Evolutionary conservation across 2,113 vertebrate species (phyloP).

Genomic region (Notarius quadriscutis): DNA sequence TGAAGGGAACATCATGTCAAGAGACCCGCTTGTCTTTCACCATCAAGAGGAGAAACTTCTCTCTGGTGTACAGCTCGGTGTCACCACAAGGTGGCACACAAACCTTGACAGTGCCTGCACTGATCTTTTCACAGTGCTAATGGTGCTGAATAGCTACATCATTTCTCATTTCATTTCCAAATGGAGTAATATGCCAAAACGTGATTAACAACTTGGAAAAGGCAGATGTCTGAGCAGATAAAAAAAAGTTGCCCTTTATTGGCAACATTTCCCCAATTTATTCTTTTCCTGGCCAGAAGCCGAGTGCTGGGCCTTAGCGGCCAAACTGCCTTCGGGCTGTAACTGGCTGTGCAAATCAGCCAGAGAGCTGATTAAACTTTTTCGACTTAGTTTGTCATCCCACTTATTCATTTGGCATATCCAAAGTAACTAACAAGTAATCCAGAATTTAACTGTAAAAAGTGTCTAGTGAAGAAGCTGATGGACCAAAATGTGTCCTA

Average conservation of each 20-base stretch:
- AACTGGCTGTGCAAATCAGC: conserved; percentile 12
- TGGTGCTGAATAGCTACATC: not conserved
- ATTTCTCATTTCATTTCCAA: conserved; percentile 14
- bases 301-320: not conserved
- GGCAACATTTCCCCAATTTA: conserved; percentile 6
- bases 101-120: not conserved
- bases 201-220: conserved; percentile 9
- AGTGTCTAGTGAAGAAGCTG: not conserved
- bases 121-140: conserved; percentile 11
- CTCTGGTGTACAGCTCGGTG: not conserved
- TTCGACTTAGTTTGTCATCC: not conserved
- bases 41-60: not conserved
- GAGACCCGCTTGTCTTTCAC: not conserved
- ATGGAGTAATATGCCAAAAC: conserved; percentile 10
- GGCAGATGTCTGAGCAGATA: not conserved
- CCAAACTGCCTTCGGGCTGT: conserved; percentile 5
- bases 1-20: conserved; percentile 10
- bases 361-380: not conserved
- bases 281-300: conserved; percentile 27
- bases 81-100: conserved; percentile 30
- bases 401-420: not conserved
- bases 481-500: not conserved
- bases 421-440: not conserved
- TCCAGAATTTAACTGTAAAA: not conserved
- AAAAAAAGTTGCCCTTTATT: not conserved